Base-by-base conservation (phyloP, 2,113 vertebrate genomes). In the Pyrgilauda ruficollis region DNA sequence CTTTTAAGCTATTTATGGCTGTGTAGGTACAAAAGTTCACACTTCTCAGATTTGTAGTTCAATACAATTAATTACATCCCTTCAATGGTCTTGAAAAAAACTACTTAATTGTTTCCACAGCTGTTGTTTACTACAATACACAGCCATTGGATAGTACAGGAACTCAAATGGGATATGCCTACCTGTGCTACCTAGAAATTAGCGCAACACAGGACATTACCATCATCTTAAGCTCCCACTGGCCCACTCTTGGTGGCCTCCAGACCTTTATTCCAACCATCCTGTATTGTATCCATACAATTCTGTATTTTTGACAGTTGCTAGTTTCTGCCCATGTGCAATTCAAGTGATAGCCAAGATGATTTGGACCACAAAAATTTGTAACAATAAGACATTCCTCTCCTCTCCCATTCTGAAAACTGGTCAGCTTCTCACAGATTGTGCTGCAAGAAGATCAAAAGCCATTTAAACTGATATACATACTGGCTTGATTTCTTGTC, bases 401-500 rank as follows among this genome's bases (percentile, higher is more conserved):
- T 67, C 24, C 30, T 87, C 41, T 93, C 59, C 30, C 27, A 50
- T 66, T 88, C 69, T 49, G 55, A 67, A 83, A 80, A 70, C 9
- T 9, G 28, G 50, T 74, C 46, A 30, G 23, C 23, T 70, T 63
- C 44, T 94, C 76, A 87, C 5, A 62, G 35, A 56, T 15, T 35
- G 33, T 56, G 59, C 61, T 87, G 37, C 33, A 74, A 77, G 52
- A 70, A 77, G 61, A 91, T 23, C 37, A 72, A 47, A 83, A 85
- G 28, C 20, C 44, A 69, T 24, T 78, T 64, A 50, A 93, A 55
- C 21, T 39, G 30, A 26, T 31, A 37, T 11, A 98, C 99, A 61
- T 97, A 99, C 99, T n/a, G 99, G 99, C 88, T 99, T 99, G 93
- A 99, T 98, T 92, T 99, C 99, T 64, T 99, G 99, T 69, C 99